These are phyloP conservation scores for Aphaenogaster rudis DNA, from an alignment of 1,140 invertebrate genomes.

Conservation along the genomic window DNA sequence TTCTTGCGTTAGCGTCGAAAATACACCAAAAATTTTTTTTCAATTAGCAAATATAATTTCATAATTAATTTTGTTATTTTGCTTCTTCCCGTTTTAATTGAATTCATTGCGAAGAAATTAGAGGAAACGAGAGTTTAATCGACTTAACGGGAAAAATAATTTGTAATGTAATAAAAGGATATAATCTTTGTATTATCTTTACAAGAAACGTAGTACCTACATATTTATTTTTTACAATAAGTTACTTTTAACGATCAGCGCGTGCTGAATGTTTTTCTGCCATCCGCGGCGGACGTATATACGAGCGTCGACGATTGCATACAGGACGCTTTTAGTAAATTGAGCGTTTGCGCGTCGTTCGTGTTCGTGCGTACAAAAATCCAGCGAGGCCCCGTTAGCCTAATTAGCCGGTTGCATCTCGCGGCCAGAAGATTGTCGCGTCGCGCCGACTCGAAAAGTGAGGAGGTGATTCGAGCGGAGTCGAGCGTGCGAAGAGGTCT, in stretches of 20 bases:
- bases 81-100: background rate
- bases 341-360: conserved; percentile 14
- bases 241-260: background rate
- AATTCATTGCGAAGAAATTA: background rate
- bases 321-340: conserved; percentile 33
- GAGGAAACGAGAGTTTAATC: background rate
- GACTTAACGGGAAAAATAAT: conserved; percentile 7
- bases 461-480: conserved; percentile 56
- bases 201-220: background rate
- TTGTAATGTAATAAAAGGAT: background rate
- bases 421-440: conserved; percentile 21
- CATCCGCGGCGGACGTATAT: background rate
- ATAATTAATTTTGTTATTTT: background rate
- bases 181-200: background rate
- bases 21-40: background rate
- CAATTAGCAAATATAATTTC: background rate
- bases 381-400: conserved; percentile 47
- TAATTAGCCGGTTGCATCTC: conserved; percentile 50
- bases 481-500: conserved; percentile 76
- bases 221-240: conserved; percentile 1
- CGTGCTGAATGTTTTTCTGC: background rate
- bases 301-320: conserved; percentile 1
- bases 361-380: conserved; percentile 52
- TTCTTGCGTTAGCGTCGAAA: background rate
- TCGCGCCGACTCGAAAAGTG: conserved; percentile 42